Percentiles rank a stretch among this genome's conserved stretches.
Evolutionary conservation across 2,888 invertebrate species (phyloP).

Genomic region (Apamea crenata): DNA sequence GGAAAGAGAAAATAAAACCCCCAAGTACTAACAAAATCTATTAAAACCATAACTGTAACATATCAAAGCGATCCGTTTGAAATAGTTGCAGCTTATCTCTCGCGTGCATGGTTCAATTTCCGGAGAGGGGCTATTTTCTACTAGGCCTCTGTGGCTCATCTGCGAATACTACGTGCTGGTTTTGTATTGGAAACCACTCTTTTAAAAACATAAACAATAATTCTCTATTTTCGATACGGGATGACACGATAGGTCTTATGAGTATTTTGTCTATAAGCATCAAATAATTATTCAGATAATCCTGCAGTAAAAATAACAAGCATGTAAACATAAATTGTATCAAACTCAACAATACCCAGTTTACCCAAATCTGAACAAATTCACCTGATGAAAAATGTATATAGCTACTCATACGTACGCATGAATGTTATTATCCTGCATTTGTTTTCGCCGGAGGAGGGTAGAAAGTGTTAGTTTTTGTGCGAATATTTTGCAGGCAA

Average conservation of each 20-base stretch:
- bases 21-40: conserved; percentile 9
- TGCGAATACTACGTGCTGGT: conserved; percentile 37
- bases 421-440: conserved; percentile 45
- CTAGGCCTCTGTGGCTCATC: conserved; percentile 63
- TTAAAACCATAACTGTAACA: conserved; percentile 39
- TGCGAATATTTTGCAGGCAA: conserved; percentile 63
- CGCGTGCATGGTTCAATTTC: conserved; percentile 77
- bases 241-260: background rate
- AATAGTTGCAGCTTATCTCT: conserved; percentile 69
- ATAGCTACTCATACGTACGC: conserved; percentile 5
- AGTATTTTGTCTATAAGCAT: background rate
- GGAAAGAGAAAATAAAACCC: background rate
- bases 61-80: conserved; percentile 47
- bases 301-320: conserved; percentile 4
- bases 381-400: conserved; percentile 41
- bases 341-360: conserved; percentile 13
- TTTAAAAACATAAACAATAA: conserved; percentile 11
- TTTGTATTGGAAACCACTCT: conserved; percentile 29
- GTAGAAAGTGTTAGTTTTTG: conserved; percentile 55
- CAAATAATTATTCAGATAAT: background rate
- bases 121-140: conserved; percentile 72
- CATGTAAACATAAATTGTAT: conserved; percentile 3
- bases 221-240: background rate
- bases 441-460: conserved; percentile 47
- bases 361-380: conserved; percentile 32